phyloP scores from a whole-genome alignment of 2,797 vertebrate species.

The Sus cebifrons region DNA sequence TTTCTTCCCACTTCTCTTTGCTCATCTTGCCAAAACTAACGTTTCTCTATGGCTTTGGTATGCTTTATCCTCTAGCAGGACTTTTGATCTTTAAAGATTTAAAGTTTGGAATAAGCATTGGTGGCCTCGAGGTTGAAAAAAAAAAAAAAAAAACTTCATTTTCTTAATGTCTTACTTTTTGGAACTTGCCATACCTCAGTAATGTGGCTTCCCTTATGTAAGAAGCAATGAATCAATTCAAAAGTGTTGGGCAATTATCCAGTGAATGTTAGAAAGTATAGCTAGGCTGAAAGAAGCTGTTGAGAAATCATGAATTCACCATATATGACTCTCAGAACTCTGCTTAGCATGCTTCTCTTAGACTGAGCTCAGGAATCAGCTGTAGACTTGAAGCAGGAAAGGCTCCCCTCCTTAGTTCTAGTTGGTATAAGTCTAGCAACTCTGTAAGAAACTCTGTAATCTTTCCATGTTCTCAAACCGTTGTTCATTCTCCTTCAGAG shows the following conservation, averaged over 20 bases:
- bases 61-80: slow-evolving; percentile 83
- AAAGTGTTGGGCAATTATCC: slow-evolving; percentile 40
- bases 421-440: neutral
- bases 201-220: slow-evolving; percentile 68
- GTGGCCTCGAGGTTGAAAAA: slow-evolving; percentile 80
- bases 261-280: neutral
- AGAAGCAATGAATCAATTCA: slow-evolving; percentile 54
- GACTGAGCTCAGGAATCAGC: neutral
- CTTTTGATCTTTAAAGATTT: slow-evolving; percentile 83
- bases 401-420: neutral
- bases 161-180: slow-evolving; percentile 74
- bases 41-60: slow-evolving; percentile 81
- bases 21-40: slow-evolving; percentile 90
- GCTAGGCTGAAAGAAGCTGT: neutral
- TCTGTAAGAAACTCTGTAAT: neutral
- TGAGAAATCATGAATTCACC: neutral
- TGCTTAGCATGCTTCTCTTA: neutral
- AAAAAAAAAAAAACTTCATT: slow-evolving; percentile 73
- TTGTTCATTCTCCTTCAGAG: slow-evolving; percentile 35
- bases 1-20: slow-evolving; percentile 87
- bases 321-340: neutral
- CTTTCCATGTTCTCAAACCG: neutral
- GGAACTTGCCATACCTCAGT: slow-evolving; percentile 80
- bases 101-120: slow-evolving; percentile 81
- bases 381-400: neutral